These are phyloP conservation scores for Alauda arvensis DNA, from an alignment of 2,797 vertebrate genomes.

Conservation along the genomic window DNA sequence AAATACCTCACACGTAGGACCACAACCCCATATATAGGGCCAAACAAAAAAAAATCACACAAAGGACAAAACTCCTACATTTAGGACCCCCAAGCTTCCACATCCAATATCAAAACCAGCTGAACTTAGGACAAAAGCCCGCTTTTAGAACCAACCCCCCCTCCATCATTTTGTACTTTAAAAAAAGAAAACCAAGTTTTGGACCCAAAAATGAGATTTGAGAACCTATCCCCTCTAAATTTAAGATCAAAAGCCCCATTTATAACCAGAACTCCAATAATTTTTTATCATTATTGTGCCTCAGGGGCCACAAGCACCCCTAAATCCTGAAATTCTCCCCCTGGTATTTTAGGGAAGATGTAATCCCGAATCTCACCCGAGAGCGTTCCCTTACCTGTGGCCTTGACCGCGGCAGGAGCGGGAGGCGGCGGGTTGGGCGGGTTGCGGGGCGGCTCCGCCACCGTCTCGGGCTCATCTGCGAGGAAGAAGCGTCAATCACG, in stretches of 20 bases:
- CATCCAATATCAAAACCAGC: background rate
- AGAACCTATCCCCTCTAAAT: fast-evolving
- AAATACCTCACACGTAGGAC: background rate
- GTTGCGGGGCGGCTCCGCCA: conserved; percentile 68
- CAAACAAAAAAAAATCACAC: background rate
- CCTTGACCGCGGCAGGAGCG: conserved; percentile 81
- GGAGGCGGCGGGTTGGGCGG: conserved; percentile 67
- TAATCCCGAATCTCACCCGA: background rate
- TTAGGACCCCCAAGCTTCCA: too few species aligned
- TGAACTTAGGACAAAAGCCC: background rate
- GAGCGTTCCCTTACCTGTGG: conserved; percentile 74
- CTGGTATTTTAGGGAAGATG: fast-evolving
- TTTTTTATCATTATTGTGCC: background rate
- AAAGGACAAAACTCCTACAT: background rate
- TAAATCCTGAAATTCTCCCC: background rate
- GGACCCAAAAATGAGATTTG: background rate
- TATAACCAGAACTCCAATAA: background rate
- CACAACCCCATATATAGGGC: fast-evolving
- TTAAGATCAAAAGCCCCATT: background rate
- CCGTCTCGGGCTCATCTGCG: conserved; percentile 83
- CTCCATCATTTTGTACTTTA: background rate
- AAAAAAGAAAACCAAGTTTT: background rate
- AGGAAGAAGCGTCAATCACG: background rate
- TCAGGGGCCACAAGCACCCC: fast-evolving
- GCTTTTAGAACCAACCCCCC: background rate